Base-by-base conservation (phyloP, 2,113 vertebrate genomes). In the Heterocephalus glaber region DNA sequence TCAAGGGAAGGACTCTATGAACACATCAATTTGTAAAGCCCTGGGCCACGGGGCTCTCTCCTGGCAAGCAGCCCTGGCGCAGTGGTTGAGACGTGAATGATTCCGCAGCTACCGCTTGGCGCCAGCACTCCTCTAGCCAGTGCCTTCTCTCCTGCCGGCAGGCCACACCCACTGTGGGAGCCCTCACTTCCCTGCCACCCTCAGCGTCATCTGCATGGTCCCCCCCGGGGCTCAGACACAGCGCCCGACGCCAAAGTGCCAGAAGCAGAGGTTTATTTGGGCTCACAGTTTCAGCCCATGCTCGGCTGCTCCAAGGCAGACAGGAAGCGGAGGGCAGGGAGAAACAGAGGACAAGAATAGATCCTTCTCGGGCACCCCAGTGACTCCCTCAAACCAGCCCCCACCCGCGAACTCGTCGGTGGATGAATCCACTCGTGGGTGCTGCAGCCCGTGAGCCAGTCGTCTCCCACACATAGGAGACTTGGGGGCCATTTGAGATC, bases 1-100 rank as follows among this genome's bases (percentile, higher is more conserved):
- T 92, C 63, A 0, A 90, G 88, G 88, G 95, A 97, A 70, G 77
- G 95, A 95, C 91, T 97, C 68, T 85, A 92, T 61, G 77, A 92
- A 54, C 85, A 79, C 85, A 44, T 96, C 47, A 81, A 92, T 85
- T 90, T 93, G 94, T 80, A 92, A 94, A 96, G 60, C 70, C 35
- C 91, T 63, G 58, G 92, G 95, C 90, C 93, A 94, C 80, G 56
- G 68, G 92, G 80, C 76, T 44, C 80, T 58, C 68, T 92, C 76
- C 92, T 96, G 92, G 90, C 84, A 95, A 33, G 56, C 86, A 76
- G 82, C 76, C 88, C 93, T 22, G 61, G 86, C 14, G 1, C 66
- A 79, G 83, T 61, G 74, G 66, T 95, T 96, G 86, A 86, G 84
- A 92, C 79, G 65, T 93, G 83, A 95, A 89, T 96, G 91, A 93